Conservation (phyloP, 2,888 invertebrate genomes). For the Phengaris arion region DNA sequence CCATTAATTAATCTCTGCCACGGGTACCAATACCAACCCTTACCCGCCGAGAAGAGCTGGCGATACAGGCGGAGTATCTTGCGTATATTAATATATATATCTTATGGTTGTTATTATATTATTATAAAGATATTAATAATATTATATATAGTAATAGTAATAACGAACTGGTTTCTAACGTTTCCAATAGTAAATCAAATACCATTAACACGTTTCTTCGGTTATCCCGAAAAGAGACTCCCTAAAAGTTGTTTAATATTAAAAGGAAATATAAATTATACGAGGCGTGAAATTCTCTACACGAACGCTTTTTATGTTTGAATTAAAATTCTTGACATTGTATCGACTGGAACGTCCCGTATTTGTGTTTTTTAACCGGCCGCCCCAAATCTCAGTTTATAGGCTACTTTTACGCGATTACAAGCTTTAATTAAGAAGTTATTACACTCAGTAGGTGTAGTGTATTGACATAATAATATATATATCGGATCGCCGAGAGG, state of each 20-base stretch:
- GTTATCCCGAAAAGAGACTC: constrained; percentile 1
- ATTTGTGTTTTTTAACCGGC: constrained; percentile 1
- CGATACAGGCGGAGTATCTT: too few species aligned
- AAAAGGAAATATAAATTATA: constrained; percentile 68
- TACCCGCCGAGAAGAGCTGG: too few species aligned
- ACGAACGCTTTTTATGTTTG: constrained; percentile 56
- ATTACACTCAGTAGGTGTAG: not conserved
- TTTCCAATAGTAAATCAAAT: not conserved
- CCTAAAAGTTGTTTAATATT: constrained; percentile 16
- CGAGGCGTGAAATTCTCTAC: constrained; percentile 67
- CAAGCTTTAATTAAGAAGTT: not conserved
- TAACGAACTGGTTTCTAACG: not conserved
- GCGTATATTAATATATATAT: too few species aligned
- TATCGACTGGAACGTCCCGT: constrained; percentile 32
- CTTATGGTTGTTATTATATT: too few species aligned
- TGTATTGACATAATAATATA: too few species aligned
- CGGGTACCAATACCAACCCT: too few species aligned
- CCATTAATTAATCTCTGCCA: too few species aligned
- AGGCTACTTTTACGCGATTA: constrained; percentile 11
- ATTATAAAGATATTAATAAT: too few species aligned
- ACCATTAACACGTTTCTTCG: not conserved
- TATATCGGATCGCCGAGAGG: too few species aligned
- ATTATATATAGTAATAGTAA: not conserved
- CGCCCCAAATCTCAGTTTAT: constrained; percentile 11
- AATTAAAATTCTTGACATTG: constrained; percentile 61